phyloP scores from a whole-genome alignment of 2,113 vertebrate species.

The Nycticebus coucang region DNA sequence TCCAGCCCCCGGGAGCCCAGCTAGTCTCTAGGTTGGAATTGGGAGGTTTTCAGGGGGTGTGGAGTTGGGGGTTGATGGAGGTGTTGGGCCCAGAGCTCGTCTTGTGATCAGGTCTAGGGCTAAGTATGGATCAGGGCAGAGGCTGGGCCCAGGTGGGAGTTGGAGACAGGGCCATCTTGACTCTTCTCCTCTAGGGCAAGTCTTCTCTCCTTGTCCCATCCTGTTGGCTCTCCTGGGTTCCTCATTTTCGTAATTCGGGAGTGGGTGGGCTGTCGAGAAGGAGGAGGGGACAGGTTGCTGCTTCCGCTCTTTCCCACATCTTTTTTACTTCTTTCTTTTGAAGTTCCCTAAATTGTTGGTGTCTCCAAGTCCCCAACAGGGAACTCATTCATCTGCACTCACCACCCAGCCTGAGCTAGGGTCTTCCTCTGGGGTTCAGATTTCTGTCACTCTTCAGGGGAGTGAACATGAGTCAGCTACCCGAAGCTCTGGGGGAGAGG shows the following conservation, averaged over 20 bases:
- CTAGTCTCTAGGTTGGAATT: background rate
- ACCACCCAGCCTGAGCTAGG: background rate
- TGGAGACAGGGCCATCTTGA: background rate
- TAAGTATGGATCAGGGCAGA: background rate
- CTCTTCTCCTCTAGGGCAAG: background rate
- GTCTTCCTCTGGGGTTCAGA: background rate
- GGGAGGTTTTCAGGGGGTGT: background rate
- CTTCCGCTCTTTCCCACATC: background rate
- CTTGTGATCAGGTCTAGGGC: background rate
- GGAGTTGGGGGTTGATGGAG: background rate
- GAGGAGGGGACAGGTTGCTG: background rate
- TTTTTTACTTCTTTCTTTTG: slow-evolving; percentile 27
- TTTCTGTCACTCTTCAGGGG: background rate
- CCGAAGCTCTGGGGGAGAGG: background rate
- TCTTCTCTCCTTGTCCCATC: background rate
- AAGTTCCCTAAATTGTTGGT: background rate
- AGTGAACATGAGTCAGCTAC: background rate
- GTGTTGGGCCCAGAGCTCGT: background rate
- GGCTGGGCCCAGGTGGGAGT: background rate
- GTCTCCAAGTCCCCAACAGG: background rate
- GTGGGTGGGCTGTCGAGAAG: background rate
- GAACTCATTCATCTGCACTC: background rate
- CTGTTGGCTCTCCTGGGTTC: background rate
- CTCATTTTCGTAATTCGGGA: background rate
- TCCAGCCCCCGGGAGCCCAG: background rate